Percentiles rank a stretch among this genome's conserved stretches.
phyloP scores from a whole-genome alignment of 2,797 vertebrate species.

The Hoplostethus mediterraneus region DNA sequence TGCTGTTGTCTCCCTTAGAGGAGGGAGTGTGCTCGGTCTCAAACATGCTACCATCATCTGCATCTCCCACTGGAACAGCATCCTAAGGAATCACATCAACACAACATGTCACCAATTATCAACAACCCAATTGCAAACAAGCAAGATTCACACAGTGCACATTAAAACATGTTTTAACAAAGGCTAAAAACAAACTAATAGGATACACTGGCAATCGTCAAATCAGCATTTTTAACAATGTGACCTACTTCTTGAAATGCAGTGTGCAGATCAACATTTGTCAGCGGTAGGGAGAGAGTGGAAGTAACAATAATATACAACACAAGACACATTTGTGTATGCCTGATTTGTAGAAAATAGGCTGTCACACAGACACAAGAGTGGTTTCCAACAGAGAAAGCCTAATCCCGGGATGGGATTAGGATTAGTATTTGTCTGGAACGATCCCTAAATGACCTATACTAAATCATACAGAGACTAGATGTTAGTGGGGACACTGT shows the following conservation, averaged over 20 bases:
- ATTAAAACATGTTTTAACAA: background rate
- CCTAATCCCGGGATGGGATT: conserved; percentile 72
- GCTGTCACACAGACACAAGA: conserved; percentile 71
- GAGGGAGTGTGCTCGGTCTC: conserved; percentile 76
- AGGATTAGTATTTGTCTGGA: conserved; percentile 74
- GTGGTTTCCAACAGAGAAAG: conserved; percentile 62
- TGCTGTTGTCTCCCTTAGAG: conserved; percentile 83
- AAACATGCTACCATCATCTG: conserved; percentile 82
- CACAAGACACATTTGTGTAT: conserved; percentile 5
- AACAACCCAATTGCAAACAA: conserved; percentile 7
- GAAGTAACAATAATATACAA: background rate
- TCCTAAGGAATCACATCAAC: conserved; percentile 72
- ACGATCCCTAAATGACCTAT: conserved; percentile 38
- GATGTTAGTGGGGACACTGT: conserved; percentile 28
- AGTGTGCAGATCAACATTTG: conserved; percentile 1
- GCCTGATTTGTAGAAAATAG: conserved; percentile 50
- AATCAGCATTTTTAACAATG: background rate
- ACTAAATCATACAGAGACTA: conserved; percentile 40
- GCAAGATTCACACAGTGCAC: background rate
- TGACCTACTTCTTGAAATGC: background rate
- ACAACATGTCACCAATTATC: conserved; percentile 1
- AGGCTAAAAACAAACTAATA: no score
- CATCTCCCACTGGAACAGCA: conserved; percentile 83
- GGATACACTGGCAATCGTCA: no score
- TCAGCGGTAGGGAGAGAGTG: background rate